Percentiles rank a stretch among this genome's conserved stretches.
Evolutionary conservation across 2,797 vertebrate genomes (phyloP).

Genomic region (Enteromius thamalakanensis): DNA sequence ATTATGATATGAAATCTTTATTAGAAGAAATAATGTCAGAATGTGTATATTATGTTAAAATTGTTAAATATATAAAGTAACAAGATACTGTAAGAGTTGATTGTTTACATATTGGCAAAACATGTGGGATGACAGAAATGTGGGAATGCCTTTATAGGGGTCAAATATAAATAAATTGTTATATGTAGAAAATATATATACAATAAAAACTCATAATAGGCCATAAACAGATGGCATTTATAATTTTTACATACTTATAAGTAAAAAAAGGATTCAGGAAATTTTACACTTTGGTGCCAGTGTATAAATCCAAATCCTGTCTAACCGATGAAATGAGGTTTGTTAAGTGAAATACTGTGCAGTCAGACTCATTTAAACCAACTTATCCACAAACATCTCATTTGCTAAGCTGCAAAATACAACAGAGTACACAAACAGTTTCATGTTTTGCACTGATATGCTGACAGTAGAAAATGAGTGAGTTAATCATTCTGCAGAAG

Average conservation of each 20-base stretch:
- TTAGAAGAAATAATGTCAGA: not conserved
- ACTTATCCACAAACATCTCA: not conserved
- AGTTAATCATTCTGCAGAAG: slow-evolving; percentile 7
- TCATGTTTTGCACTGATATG: not conserved
- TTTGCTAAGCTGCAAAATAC: not conserved
- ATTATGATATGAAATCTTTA: too few relatives aligned
- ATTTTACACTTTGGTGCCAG: not conserved
- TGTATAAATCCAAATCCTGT: not conserved
- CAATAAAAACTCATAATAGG: not conserved
- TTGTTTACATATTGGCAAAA: not conserved
- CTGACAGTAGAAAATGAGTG: slow-evolving; percentile 9
- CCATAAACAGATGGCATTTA: too few relatives aligned
- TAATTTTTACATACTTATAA: not conserved
- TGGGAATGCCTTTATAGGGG: not conserved
- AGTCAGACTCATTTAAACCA: not conserved
- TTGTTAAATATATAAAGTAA: not conserved
- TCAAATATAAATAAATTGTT: not conserved
- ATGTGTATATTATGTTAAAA: not conserved
- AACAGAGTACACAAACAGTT: not conserved
- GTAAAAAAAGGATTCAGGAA: not conserved
- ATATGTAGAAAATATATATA: not conserved
- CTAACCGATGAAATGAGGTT: not conserved
- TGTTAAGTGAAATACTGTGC: not conserved
- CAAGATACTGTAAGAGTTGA: not conserved
- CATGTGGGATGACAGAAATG: not conserved